Percentiles rank a stretch among this genome's conserved stretches.
Evolutionary conservation across 2,113 vertebrate species (phyloP).

Genomic region (Puntigrus tetrazona): DNA sequence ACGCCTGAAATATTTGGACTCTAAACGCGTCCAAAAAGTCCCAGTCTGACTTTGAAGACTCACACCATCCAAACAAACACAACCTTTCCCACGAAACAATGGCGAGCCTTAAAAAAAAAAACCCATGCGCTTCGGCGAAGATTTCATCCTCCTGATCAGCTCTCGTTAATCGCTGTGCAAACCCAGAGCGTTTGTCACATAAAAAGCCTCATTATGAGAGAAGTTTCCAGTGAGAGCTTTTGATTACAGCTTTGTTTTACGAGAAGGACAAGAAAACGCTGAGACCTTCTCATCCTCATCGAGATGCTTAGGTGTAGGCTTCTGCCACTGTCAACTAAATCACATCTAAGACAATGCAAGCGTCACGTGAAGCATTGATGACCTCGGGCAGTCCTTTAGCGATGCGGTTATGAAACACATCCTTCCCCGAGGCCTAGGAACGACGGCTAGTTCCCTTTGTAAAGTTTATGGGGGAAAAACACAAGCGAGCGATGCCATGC

Average conservation of each 20-base stretch:
- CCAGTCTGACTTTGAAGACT: not conserved
- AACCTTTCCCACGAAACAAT: not conserved
- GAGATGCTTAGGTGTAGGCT: no score
- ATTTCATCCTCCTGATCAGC: conserved; percentile 1
- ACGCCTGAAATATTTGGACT: conserved; percentile 28
- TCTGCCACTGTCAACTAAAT: not conserved
- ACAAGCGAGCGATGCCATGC: not conserved
- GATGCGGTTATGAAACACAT: conserved; percentile 23
- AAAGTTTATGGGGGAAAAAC: not conserved
- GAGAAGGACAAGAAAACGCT: not conserved
- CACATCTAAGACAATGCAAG: not conserved
- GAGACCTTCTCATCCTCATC: conserved; percentile 16
- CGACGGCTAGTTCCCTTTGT: not conserved
- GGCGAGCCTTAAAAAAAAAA: not conserved
- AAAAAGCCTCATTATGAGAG: conserved; percentile 37
- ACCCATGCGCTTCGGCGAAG: not conserved
- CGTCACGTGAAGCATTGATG: not conserved
- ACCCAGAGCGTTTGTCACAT: conserved; percentile 17
- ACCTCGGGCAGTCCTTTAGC: not conserved
- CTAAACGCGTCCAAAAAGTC: not conserved
- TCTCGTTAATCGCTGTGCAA: conserved; percentile 40
- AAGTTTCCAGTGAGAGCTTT: conserved; percentile 40
- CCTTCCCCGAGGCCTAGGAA: not conserved
- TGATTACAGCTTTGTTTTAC: conserved; percentile 24
- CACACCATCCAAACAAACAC: not conserved